Percentiles rank a stretch among this genome's conserved stretches.
Evolutionary conservation across 2,888 invertebrate species (phyloP).

Genomic region (Thymelicus lineola): DNA sequence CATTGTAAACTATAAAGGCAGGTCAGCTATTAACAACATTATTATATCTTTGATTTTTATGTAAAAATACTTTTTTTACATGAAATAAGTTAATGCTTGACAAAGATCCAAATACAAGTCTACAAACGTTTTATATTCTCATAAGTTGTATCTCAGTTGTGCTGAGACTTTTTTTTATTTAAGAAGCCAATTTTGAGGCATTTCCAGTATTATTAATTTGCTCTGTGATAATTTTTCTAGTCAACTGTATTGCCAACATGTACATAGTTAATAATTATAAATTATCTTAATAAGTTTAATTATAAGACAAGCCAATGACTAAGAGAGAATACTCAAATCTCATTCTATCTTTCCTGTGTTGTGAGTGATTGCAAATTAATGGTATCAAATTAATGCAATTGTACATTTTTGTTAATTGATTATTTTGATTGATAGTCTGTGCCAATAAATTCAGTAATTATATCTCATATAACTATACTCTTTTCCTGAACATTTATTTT

Average conservation of each 20-base stretch:
- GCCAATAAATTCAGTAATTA: too few species aligned
- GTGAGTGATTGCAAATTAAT: too few species aligned
- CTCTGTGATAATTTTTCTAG: conserved; percentile 45
- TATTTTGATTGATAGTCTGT: background rate
- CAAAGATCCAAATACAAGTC: too few species aligned
- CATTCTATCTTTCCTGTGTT: background rate
- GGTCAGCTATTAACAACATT: too few species aligned
- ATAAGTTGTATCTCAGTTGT: background rate
- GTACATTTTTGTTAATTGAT: background rate
- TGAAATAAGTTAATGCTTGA: too few species aligned
- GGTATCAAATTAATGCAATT: too few species aligned
- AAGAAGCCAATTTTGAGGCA: background rate
- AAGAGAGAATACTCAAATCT: conserved; percentile 36
- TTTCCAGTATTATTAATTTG: conserved; percentile 40
- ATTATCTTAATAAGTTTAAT: conserved; percentile 14
- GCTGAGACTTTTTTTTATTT: background rate
- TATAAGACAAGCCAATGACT: conserved; percentile 17
- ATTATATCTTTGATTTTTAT: too few species aligned
- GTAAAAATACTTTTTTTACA: too few species aligned
- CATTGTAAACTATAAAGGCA: too few species aligned
- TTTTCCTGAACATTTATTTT: background rate
- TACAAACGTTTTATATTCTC: too few species aligned
- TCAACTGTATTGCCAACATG: conserved; percentile 22
- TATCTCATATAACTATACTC: too few species aligned
- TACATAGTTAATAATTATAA: conserved; percentile 4